Evolutionary conservation across 2,113 vertebrate genomes (phyloP), one percentile per base, ranked within the genome.

Genomic region (Phalacrocorax aristotelis): DNA sequence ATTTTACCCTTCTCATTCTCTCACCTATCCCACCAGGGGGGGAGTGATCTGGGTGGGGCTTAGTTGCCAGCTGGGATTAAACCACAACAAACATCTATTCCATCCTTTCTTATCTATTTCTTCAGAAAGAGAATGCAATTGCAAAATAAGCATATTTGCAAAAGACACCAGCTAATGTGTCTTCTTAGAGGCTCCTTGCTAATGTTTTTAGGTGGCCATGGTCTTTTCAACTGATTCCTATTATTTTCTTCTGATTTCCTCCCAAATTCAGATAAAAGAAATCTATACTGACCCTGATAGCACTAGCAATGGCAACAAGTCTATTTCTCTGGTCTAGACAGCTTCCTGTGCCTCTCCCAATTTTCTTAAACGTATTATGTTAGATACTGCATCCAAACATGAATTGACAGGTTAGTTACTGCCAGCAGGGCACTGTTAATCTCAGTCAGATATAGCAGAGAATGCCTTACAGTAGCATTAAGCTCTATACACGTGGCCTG

Each of bases 401-500:
- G 48, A 66, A 65, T 3, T 77, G 54, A 25, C 46, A 81, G 44
- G 16, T 77, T 58, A 66, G 40, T 36, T 87, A 88, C 48, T 79
- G 32, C 13, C 61, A 90, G 29, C 4, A 55, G 44, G 13, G 10
- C 15, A 21, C 36, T 58, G 38, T 40, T 62, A 87, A 84, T 52
- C 20, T 80, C 44, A 48, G 10, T 74, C 34, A 88, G 34, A 38
- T 64, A 22, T 7, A 55, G n/a, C 15, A 75, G 13, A 74, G 22
- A 69, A 64, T 60, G 10, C 30, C 25, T 49, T 64, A 60, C 29
- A 42, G 30, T 22, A 68, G 19, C 51, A 54, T 42, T 36, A 21
- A 79, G 8, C 4, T 66, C 74, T 44, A 75, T 4, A 42, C 0
- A 2, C 0, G 0, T 17, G 25, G 9, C 10, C 13, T 85, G 51